Conservation (phyloP, 2,797 vertebrate species). For the Phalanger gymnotis region DNA sequence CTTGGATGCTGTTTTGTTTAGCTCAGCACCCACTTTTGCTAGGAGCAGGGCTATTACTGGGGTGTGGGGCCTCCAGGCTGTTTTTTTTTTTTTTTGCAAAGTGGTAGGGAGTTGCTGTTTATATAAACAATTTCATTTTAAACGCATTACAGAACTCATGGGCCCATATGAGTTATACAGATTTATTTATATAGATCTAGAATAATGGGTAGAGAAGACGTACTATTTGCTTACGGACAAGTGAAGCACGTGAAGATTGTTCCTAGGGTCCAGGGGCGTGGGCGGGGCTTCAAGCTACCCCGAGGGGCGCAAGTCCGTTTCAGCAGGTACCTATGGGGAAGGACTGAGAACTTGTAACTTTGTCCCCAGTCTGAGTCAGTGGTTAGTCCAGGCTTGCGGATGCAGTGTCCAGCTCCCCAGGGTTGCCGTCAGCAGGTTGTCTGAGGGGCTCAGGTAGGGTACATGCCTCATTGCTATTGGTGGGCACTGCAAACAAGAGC, state of each 20-base stretch:
- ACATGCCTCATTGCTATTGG: neutral
- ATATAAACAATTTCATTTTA: neutral
- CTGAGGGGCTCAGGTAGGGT: neutral
- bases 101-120: neutral
- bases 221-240: neutral
- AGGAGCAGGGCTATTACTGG: neutral
- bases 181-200: neutral
- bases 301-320: accelerated
- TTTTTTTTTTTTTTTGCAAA: neutral
- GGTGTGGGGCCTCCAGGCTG: neutral
- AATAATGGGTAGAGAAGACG: neutral
- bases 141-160: neutral
- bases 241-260: no score
- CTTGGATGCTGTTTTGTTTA: neutral
- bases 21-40: neutral
- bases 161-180: neutral
- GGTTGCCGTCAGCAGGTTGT: neutral
- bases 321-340: neutral
- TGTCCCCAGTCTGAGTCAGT: neutral
- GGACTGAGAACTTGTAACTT: neutral
- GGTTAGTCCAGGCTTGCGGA: neutral
- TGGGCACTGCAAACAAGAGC: neutral
- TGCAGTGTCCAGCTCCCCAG: accelerated
- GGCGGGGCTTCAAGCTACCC: neutral
- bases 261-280: no score